phyloP scores from a whole-genome alignment of 2,888 invertebrate species.

The Cosmorhoe ocellata region DNA sequence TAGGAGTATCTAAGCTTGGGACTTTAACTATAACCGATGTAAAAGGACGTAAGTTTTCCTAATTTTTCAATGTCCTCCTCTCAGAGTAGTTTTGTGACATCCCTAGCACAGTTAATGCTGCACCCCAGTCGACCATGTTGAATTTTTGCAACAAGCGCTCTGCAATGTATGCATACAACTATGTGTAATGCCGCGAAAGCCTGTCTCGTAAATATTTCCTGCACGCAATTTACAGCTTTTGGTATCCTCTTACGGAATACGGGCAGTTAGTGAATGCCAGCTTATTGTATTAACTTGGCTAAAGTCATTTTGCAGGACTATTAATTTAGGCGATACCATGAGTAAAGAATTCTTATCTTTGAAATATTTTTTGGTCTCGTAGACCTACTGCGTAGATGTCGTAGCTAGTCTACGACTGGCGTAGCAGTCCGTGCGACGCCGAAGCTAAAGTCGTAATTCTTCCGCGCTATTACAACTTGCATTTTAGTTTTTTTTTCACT shows the following conservation, averaged over 20 bases:
- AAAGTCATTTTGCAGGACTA: constrained; percentile 11
- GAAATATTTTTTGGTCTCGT: neutral
- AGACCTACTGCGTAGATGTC: neutral
- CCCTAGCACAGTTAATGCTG: constrained; percentile 46
- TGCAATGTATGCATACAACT: constrained; percentile 67
- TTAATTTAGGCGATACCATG: neutral
- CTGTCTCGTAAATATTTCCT: constrained; percentile 80
- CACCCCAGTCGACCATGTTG: constrained; percentile 42
- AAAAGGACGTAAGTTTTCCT: too few relatives aligned
- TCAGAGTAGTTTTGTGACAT: constrained; percentile 1
- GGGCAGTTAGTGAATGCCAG: constrained; percentile 71
- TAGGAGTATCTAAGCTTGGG: too few relatives aligned
- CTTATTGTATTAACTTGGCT: constrained; percentile 47
- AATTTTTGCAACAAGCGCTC: constrained; percentile 70
- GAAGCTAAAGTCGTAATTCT: too few relatives aligned
- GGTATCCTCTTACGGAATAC: constrained; percentile 79
- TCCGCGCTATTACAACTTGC: too few relatives aligned
- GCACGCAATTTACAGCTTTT: constrained; percentile 78
- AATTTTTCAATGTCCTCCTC: too few relatives aligned
- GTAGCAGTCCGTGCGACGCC: too few relatives aligned
- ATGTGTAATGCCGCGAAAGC: constrained; percentile 72
- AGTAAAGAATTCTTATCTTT: neutral
- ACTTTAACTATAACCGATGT: too few relatives aligned
- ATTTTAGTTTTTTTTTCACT: too few relatives aligned
- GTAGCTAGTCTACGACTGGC: too few relatives aligned